Evolutionary conservation across 1,140 invertebrate species (phyloP), one percentile per base, ranked within the genome.

Genomic region (Uloborus diversus): DNA sequence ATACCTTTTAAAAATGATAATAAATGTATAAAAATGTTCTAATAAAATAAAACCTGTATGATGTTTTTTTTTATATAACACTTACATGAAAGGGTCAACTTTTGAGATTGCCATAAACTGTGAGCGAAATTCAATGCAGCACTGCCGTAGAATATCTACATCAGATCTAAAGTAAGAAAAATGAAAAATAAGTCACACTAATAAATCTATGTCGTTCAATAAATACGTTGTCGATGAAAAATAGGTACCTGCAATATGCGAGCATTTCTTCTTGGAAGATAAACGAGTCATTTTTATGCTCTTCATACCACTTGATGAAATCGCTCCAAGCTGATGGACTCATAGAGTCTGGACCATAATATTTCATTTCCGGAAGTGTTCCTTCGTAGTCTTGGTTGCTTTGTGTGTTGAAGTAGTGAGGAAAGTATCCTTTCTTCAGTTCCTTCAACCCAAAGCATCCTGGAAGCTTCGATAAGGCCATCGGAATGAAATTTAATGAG

Each of bases 271-370:
- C 27, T 61, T 61, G 5, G 20, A 61, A 61, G 30, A 27, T n/a
- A 61, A 61, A 61, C 5, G 25, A 4, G 7, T 30, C 4, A 11
- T 61, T 61, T 20, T n/a, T 73, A 37, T 42, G 42, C 25, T 23
- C 81, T 17, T 35, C 81, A 59, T 30, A 82, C 47, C 51, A 47
- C 57, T 23, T 66, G 23, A 9, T 73, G 27, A 79, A 81, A 76
- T 37, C 20, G 30, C 28, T 35, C 68, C 14, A 64, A 11, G n/a
- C 68, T 35, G 14, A 25, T n/a, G 49, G 81, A 53, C 14, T 64
- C n/a, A 25, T 79, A 49, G 13, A 84, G 3, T 13, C 3, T 11
- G 64, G 64, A 4, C 27, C 1, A 28, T 33, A 79, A 20, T n/a
- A 20, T 4, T 65, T n/a, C 1, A 33, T 51, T 1, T 17, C 17